These are phyloP conservation scores for Achatina immaculata DNA, from an alignment of 1,140 invertebrate species.

Conservation along the genomic window DNA sequence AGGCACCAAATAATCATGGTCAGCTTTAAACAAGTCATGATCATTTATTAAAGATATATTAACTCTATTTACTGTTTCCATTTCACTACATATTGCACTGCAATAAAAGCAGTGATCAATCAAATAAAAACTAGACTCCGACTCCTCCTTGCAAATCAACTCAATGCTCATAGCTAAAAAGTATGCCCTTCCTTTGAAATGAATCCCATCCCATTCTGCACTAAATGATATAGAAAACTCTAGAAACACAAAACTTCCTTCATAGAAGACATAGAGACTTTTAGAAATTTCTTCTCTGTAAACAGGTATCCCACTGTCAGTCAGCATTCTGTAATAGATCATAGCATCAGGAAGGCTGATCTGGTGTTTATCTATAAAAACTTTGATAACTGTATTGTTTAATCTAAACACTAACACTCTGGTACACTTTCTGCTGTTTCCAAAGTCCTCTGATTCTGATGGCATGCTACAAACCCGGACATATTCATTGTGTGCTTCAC, in stretches of 20 bases:
- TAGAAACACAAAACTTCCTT: background rate
- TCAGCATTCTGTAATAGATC: background rate
- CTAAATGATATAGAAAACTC: background rate
- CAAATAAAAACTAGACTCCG: conserved; percentile 2
- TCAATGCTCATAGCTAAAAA: background rate
- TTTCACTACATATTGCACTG: background rate
- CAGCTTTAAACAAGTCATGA: background rate
- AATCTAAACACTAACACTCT: conserved; percentile 14
- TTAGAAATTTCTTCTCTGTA: conserved; percentile 23
- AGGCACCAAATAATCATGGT: background rate
- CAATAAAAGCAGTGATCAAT: conserved; percentile 20
- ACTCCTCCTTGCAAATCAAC: background rate
- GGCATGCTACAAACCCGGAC: background rate
- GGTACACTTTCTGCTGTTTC: background rate
- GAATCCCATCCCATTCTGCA: background rate
- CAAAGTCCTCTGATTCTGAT: background rate
- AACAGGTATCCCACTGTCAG: background rate
- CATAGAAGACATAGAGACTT: conserved; percentile 18
- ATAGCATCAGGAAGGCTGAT: conserved; percentile 15
- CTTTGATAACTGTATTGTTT: background rate
- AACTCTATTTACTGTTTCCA: background rate
- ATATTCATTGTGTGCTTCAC: background rate
- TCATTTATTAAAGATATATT: background rate
- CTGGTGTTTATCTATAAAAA: background rate
- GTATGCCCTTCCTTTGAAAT: conserved; percentile 3